Conservation (phyloP, 2,888 invertebrate genomes). For the Tiphia femorata region DNA sequence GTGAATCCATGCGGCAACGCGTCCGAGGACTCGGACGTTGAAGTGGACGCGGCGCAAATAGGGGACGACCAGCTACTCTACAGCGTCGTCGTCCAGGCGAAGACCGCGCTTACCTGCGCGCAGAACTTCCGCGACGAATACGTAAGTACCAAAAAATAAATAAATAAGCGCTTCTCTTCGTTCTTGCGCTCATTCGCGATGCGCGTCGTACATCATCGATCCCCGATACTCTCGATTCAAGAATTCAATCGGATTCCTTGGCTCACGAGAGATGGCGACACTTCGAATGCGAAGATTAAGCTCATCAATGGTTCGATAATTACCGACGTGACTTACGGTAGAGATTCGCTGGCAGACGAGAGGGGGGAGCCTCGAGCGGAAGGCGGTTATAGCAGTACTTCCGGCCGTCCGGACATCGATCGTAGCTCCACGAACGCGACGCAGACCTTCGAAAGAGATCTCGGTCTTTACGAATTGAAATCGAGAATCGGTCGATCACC, state of each 20-base stretch:
- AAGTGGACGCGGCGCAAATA: conserved; percentile 58
- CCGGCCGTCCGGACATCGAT: conserved; percentile 55
- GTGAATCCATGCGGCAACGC: conserved; percentile 71
- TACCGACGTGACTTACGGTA: conserved; percentile 39
- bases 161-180: background rate
- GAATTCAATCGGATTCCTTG: background rate
- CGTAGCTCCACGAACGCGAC: conserved; percentile 40
- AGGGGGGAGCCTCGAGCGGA: conserved; percentile 54
- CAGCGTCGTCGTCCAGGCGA: conserved; percentile 68
- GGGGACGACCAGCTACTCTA: conserved; percentile 65
- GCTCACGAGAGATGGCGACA: background rate
- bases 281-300: conserved; percentile 27
- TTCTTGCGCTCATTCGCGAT: background rate
- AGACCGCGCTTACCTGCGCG: conserved; percentile 68
- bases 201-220: background rate
- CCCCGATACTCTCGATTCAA: background rate
- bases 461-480: conserved; percentile 29
- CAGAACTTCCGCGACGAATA: conserved; percentile 68
- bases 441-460: conserved; percentile 49
- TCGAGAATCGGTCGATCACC: too few species aligned
- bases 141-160: conserved; percentile 71
- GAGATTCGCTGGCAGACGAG: conserved; percentile 24
- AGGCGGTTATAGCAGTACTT: conserved; percentile 61
- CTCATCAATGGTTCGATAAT: conserved; percentile 42
- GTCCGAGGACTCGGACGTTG: conserved; percentile 57